Base-by-base conservation (phyloP, 2,797 vertebrate species). In the Chaunax sp. region DNA sequence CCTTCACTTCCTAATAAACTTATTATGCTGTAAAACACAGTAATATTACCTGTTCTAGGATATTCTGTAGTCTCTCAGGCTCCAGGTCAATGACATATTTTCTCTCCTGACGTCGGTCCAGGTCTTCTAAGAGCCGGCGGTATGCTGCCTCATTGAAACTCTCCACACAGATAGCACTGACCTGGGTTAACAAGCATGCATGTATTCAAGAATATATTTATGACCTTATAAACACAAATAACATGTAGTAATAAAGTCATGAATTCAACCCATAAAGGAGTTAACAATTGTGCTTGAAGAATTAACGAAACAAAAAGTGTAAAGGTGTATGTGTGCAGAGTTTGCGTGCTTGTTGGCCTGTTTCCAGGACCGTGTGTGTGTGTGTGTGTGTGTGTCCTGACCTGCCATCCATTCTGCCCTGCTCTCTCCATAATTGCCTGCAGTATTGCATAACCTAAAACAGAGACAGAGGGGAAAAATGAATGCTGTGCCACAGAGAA, bases 401-500 rank as follows among this genome's bases (percentile, higher is more conserved):
- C 96, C 91, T 98, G 96, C 97, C 97, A 98, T 89, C 96, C 96
- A 55, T 98, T 97, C 90, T 98, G 96, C 85, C 96, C 96, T 2
- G 97, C 97, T 94, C 96, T 95, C 93, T 98, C 97, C 96, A 98
- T 97, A 89, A 98, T 97, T 87, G 97, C 96, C 94, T 98, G 97
- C 92, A 98, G 95, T 93, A 98, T 97, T 64, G 97, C 96, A 85
- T 98, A 98, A 90, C 97, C 97, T 98, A 84, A 84, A 87, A 89
- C 86, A 89, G 83, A 46, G 52, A 85, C 69, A 12, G 58, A 60
- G 13, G 41, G n/a, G 41, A 13, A 56, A 10, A 28, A 62, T 74
- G 72, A 83, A 65, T 45, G 8, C 14, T 59, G 16, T 30, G n/a
- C 8, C 22, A 70, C 37, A 62, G 57, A 43, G 33, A 63, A 67